A percentile compares a stretch with the other conserved stretches of the same genome.
Conservation (phyloP, 2,888 invertebrate species). For the Diarsia dahlii region DNA sequence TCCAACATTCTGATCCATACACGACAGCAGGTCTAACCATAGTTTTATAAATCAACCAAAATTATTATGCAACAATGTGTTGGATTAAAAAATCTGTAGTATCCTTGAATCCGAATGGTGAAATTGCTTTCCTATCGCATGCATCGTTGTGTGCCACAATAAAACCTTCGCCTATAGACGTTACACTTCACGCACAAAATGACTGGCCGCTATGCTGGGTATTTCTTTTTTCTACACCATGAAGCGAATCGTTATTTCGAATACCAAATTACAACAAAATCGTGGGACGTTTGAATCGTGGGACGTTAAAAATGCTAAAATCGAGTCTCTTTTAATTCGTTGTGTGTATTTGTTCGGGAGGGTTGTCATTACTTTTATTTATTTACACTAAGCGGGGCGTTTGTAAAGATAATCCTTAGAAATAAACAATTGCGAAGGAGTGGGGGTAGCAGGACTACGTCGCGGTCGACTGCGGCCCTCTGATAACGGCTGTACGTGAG, state of each 20-base stretch:
- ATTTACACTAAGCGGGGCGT: slow-evolving; percentile 69
- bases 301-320: slow-evolving; percentile 41
- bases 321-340: slow-evolving; percentile 31
- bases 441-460: slow-evolving; percentile 52
- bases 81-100: slow-evolving; percentile 47
- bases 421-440: slow-evolving; percentile 81
- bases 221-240: slow-evolving; percentile 9
- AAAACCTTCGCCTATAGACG: slow-evolving; percentile 33
- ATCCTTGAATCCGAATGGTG: slow-evolving; percentile 13
- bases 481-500: slow-evolving; percentile 83
- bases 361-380: slow-evolving; percentile 61
- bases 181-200: slow-evolving; percentile 22
- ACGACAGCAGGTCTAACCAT: no score
- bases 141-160: slow-evolving; percentile 8
- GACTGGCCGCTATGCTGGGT: slow-evolving; percentile 22
- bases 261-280: slow-evolving; percentile 46
- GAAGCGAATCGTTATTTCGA: slow-evolving; percentile 14
- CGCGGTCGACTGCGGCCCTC: slow-evolving; percentile 71
- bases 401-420: slow-evolving; percentile 83
- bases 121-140: slow-evolving; percentile 44
- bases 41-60: no score
- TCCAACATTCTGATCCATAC: no score
- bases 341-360: slow-evolving; percentile 56
- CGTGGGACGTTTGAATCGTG: neutral
- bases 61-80: slow-evolving; percentile 29